phyloP scores from a whole-genome alignment of 1,140 invertebrate genomes.

The Palaemon carinicauda region DNA sequence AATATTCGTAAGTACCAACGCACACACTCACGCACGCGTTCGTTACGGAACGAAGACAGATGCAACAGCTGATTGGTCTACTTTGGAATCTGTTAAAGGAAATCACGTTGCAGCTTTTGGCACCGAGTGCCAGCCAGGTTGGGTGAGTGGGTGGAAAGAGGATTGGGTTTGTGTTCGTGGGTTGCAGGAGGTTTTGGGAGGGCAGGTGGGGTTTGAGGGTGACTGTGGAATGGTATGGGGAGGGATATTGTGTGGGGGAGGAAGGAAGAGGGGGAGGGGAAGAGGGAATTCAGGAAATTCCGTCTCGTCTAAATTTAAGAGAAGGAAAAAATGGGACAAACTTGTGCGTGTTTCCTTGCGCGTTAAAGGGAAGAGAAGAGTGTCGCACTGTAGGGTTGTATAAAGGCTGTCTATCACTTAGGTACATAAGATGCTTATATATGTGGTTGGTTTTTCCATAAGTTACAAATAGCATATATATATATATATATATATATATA shows the following conservation, averaged over 20 bases:
- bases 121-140: background rate
- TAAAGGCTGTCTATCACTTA: too few relatives aligned
- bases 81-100: background rate
- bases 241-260: background rate
- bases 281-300: background rate
- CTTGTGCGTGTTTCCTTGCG: too few relatives aligned
- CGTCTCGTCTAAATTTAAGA: background rate
- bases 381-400: too few relatives aligned
- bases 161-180: too few relatives aligned
- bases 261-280: background rate
- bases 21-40: too few relatives aligned
- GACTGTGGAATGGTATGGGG: background rate
- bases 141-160: background rate
- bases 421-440: too few relatives aligned
- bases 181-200: background rate
- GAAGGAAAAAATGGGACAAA: background rate
- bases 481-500: too few relatives aligned
- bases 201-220: background rate
- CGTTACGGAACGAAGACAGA: too few relatives aligned
- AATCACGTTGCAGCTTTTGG: background rate
- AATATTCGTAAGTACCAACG: too few relatives aligned
- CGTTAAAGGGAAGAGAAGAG: too few relatives aligned
- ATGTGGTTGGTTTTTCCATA: too few relatives aligned
- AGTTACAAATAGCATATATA: too few relatives aligned
- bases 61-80: background rate